Evolutionary conservation across 2,888 invertebrate genomes (phyloP), one percentile per base, ranked within the genome.

Genomic region (Sicus ferrugineus): DNA sequence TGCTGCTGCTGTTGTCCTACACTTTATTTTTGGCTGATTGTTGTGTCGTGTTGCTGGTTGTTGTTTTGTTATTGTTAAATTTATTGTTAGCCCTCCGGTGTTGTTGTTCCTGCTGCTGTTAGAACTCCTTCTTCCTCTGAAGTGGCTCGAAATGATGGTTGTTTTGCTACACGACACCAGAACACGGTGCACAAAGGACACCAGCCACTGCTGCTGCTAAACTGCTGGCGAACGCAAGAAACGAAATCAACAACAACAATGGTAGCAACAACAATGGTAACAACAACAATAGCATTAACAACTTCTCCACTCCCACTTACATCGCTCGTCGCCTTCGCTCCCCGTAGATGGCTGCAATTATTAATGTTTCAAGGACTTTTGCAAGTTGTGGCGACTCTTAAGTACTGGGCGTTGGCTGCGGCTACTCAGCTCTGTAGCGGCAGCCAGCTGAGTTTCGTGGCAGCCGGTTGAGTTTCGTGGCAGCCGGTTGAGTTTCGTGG

Each of bases 281-380:
- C 21, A 61, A 23, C 3, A 61, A 59, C 30, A 38, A 59, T 38
- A 19, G 11, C 42, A 62, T 14, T 4, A 42, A 2, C 26, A 62
- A 46, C 16, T 62, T 16, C 23, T 42, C 11, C 4, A n/a, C n/a
- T n/a, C n/a, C n/a, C n/a, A n/a, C n/a, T n/a, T n/a, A n/a, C n/a
- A n/a, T n/a, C n/a, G n/a, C n/a, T n/a, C n/a, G n/a, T n/a, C n/a
- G n/a, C n/a, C n/a, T n/a, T n/a, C n/a, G n/a, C n/a, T n/a, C n/a
- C n/a, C n/a, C n/a, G n/a, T 61, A 14, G 62, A 0, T 62, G 28
- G 4, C 26, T 26, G 30, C 56, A 9, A 62, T 62, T 48, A 62
- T 62, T 46, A 62, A 62, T 48, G 48, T 46, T 62, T 46, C 46
- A 62, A 62, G 62, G 62, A 62, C 46, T 48, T 46, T 30, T n/a